phyloP scores from a whole-genome alignment of 2,888 invertebrate species.

The Ormyrus nitidulus region DNA sequence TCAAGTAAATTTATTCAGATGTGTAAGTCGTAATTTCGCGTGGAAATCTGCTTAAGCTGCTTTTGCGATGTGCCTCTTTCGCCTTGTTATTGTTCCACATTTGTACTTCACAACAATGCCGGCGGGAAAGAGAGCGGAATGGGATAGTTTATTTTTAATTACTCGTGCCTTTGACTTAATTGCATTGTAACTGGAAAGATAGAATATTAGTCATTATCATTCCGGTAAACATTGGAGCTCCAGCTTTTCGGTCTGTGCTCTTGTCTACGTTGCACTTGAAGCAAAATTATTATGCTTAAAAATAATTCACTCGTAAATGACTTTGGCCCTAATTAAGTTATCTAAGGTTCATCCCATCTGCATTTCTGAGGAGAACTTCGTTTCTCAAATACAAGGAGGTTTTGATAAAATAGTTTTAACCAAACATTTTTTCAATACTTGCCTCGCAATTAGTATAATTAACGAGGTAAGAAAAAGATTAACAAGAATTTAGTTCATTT shows the following conservation, averaged over 20 bases:
- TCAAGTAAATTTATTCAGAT: slow-evolving; percentile 26
- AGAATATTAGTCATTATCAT: slow-evolving; percentile 6
- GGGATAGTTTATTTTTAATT: not conserved
- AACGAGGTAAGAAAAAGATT: no score
- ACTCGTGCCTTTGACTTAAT: not conserved
- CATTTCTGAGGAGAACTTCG: no score
- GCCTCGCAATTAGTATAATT: no score
- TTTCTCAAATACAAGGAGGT: no score
- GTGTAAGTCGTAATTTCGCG: slow-evolving; percentile 24
- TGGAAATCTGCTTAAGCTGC: slow-evolving; percentile 29
- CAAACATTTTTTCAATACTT: no score
- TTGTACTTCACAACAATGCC: not conserved
- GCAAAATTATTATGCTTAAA: no score
- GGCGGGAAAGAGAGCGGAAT: no score
- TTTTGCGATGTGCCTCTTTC: not conserved
- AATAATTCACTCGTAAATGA: not conserved
- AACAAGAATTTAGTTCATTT: no score
- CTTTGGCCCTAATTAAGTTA: no score
- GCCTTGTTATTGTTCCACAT: not conserved
- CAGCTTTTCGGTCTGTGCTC: not conserved
- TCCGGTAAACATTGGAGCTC: not conserved
- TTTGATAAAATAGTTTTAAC: no score
- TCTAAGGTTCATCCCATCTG: no score
- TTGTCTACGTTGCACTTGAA: not conserved
- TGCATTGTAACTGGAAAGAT: not conserved